Percentiles rank a stretch among this genome's conserved stretches.
Evolutionary conservation across 2,888 invertebrate genomes (phyloP).

Genomic region (Drosophila siamana): DNA sequence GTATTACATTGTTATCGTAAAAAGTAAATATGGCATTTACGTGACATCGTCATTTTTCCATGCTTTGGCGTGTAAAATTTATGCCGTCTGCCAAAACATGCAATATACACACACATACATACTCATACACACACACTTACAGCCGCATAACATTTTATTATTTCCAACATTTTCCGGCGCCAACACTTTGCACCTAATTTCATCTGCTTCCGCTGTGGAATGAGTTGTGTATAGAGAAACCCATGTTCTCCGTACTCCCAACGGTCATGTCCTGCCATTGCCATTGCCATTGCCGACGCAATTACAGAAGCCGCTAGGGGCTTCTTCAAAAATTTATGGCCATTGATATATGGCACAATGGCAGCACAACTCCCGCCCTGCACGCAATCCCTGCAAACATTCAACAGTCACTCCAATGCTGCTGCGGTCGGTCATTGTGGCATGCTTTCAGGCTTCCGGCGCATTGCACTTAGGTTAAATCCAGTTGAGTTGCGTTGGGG

Average conservation of each 20-base stretch:
- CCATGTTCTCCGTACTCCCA: conserved; percentile 1
- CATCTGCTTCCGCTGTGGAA: conserved; percentile 38
- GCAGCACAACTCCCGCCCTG: neutral
- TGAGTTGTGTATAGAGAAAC: conserved; percentile 1
- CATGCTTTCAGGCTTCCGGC: neutral
- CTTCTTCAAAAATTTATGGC: conserved; percentile 61
- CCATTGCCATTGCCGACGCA: conserved; percentile 38
- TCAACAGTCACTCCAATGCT: conserved; percentile 23
- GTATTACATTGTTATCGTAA: conserved; percentile 65
- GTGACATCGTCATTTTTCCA: conserved; percentile 42
- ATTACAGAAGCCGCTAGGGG: conserved; percentile 47
- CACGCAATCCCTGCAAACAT: neutral
- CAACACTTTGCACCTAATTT: conserved; percentile 73
- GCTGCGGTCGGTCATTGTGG: conserved; percentile 39
- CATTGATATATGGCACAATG: conserved; percentile 46
- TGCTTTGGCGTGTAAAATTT: conserved; percentile 45
- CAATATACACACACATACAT: conserved; percentile 25
- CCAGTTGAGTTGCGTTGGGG: neutral
- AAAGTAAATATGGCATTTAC: conserved; percentile 68
- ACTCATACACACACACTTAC: conserved; percentile 41
- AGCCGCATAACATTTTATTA: conserved; percentile 54
- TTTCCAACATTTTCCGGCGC: conserved; percentile 44
- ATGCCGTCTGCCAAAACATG: conserved; percentile 38
- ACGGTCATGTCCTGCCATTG: conserved; percentile 11
- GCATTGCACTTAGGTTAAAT: conserved; percentile 13